Evolutionary conservation across 2,888 invertebrate genomes (phyloP), one percentile per base, ranked within the genome.

Genomic region (Heliconius aoede): DNA sequence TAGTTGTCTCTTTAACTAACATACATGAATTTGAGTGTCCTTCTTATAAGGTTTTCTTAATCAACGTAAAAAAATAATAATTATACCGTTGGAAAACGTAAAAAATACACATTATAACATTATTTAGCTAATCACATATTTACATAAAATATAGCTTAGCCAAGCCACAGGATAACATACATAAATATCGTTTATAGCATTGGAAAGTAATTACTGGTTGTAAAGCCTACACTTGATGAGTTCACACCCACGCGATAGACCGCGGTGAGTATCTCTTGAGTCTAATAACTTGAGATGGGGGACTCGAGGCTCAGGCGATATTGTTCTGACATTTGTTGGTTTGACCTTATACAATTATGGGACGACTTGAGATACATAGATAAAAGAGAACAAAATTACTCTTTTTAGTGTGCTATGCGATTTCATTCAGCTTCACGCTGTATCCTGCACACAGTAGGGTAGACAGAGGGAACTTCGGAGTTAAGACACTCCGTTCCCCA

Each of bases 121-220:
- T 46, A 46, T 46, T 46, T 46, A 7, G 18, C 46, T 46, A 46
- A 4, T 46, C 18, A 46, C 18, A 46, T 18, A 46, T 46, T 46
- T 18, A 46, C 18, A 46, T 46, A 24, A 1, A 32, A 3, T 32
- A 58, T n/a, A 72, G 60, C 36, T 9, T 60, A 40, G 7, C 21
- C 15, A 26, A 60, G 36, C 26, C 58, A 36, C 15, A 40, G 71
- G 64, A 26, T 8, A 26, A 55, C 46, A 21, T 4, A n/a, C 36
- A 67, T 82, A 81, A 80, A 74, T 83, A 79, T 82, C 84, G 86
- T 86, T 88, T 83, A 83, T 85, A 76, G 81, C 83, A 88, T 89
- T 87, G 89, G 89, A 91, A 90, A 91, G 90, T 88, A 90, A 91
- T 91, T 91, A 89, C 84, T 84, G 79, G 67, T 65, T 77, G 72